These are phyloP conservation scores for Sapayoa aenigma DNA, from an alignment of 2,113 vertebrate species.

Conservation along the genomic window DNA sequence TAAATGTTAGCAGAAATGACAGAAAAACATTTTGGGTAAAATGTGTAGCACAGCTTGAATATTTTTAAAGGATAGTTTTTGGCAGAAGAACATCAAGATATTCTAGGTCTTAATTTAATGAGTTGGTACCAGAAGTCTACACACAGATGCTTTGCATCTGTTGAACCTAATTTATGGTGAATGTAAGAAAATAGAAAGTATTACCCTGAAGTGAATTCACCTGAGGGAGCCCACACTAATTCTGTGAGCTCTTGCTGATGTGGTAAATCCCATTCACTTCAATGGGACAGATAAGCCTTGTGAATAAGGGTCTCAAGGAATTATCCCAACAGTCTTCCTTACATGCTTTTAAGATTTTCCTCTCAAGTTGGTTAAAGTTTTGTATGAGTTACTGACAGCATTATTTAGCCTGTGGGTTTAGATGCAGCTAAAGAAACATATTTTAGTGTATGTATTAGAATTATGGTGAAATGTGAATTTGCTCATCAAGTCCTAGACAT, in stretches of 20 bases:
- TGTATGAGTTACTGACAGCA: neutral
- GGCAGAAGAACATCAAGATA: neutral
- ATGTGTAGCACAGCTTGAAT: neutral
- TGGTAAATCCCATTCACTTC: neutral
- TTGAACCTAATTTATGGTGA: neutral
- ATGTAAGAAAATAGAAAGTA: neutral
- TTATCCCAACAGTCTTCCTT: neutral
- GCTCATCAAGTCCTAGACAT: neutral
- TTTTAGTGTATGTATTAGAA: neutral
- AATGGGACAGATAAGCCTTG: neutral
- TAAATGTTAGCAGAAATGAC: neutral
- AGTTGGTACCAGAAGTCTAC: neutral
- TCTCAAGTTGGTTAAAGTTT: neutral
- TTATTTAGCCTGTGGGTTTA: neutral
- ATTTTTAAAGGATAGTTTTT: neutral
- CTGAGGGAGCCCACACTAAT: neutral
- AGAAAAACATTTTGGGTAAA: neutral
- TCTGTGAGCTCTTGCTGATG: neutral
- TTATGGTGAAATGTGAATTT: neutral
- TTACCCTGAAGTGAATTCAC: neutral
- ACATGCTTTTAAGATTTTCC: neutral
- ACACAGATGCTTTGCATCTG: neutral
- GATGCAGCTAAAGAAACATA: neutral
- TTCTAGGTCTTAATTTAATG: neutral
- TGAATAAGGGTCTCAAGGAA: neutral